Evolutionary conservation across 2,797 vertebrate genomes (phyloP).

Genomic region (Ctenosaura bakeri): DNA sequence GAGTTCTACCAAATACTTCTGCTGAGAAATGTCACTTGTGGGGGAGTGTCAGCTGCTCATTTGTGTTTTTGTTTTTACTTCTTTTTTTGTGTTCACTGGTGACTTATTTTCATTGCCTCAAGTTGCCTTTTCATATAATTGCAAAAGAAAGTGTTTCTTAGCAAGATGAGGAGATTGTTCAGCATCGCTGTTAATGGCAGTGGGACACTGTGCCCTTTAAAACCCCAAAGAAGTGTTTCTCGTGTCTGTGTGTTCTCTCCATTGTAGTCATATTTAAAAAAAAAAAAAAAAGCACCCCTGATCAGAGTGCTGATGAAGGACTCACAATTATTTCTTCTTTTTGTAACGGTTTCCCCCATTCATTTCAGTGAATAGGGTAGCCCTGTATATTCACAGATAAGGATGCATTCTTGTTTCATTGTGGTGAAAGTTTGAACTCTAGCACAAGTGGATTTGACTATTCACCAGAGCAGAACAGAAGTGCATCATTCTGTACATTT

Average conservation of each 20-base stretch:
- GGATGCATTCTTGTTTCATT: too few species aligned
- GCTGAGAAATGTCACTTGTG: constrained; percentile 64
- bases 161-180: constrained; percentile 34
- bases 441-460: background rate
- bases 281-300: background rate
- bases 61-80: background rate
- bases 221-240: background rate
- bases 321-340: background rate
- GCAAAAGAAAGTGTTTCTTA: constrained; percentile 58
- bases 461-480: background rate
- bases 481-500: background rate
- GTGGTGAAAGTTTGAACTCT: background rate
- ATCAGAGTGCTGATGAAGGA: background rate
- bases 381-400: background rate
- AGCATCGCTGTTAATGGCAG: constrained; percentile 64
- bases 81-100: constrained; percentile 29
- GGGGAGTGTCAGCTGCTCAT: constrained; percentile 55
- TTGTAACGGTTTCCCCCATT: background rate
- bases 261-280: background rate
- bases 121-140: constrained; percentile 55
- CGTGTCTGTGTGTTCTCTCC: background rate
- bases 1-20: constrained; percentile 61
- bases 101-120: constrained; percentile 56
- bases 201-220: background rate
- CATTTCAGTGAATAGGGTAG: background rate